Evolutionary conservation across 2,888 invertebrate species (phyloP).

Genomic region (Agonopterix arenella): DNA sequence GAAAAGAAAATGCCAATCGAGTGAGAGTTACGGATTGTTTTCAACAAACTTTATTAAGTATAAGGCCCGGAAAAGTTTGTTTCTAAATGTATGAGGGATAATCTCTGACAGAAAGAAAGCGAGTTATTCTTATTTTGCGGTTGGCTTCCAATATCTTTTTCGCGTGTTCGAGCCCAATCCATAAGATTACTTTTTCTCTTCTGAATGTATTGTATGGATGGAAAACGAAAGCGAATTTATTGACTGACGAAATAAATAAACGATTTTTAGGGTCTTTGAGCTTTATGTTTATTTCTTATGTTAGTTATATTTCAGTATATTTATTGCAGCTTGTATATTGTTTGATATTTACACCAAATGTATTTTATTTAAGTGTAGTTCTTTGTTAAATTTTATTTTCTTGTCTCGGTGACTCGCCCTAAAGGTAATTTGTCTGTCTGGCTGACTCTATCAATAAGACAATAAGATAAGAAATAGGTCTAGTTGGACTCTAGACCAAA

Average conservation of each 20-base stretch:
- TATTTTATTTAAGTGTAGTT: too few relatives aligned
- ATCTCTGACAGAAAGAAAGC: conserved; percentile 40
- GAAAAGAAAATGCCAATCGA: too few relatives aligned
- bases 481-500: too few relatives aligned
- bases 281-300: not conserved
- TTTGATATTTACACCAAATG: too few relatives aligned
- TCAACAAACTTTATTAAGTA: conserved; percentile 8
- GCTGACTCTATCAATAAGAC: too few relatives aligned
- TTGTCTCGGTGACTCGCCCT: too few relatives aligned
- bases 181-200: conserved; percentile 48
- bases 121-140: conserved; percentile 43
- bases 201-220: conserved; percentile 41
- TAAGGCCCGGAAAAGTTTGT: conserved; percentile 23
- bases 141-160: conserved; percentile 55
- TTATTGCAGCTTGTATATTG: not conserved
- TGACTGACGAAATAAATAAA: conserved; percentile 44
- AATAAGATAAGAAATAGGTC: too few relatives aligned
- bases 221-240: conserved; percentile 47
- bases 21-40: conserved; percentile 5
- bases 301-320: not conserved
- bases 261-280: conserved; percentile 22
- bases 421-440: too few relatives aligned
- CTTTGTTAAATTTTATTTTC: too few relatives aligned
- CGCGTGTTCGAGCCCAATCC: conserved; percentile 54
- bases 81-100: conserved; percentile 34